Conservation (phyloP, 2,113 vertebrate genomes). For the Ahaetulla prasina region DNA sequence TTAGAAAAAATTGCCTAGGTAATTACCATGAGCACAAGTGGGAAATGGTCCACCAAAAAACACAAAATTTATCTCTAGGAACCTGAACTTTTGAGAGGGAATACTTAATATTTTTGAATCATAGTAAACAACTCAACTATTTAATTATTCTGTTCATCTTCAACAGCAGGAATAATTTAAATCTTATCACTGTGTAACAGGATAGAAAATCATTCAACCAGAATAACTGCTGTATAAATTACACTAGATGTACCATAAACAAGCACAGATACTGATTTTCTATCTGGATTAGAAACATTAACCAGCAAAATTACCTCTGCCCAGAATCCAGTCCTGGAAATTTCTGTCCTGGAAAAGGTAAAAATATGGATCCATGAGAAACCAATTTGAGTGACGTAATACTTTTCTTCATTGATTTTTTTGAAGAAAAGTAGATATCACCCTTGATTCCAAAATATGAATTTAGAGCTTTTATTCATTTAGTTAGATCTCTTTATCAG, state of each 20-base stretch:
- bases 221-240: conserved; percentile 4
- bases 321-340: conserved; percentile 47
- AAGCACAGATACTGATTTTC: neutral
- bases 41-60: neutral
- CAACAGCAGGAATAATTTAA: neutral
- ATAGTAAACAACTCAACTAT: neutral
- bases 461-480: conserved; percentile 14
- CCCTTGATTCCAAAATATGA: conserved; percentile 29
- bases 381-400: conserved; percentile 57
- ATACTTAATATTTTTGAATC: neutral
- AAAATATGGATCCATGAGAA: conserved; percentile 60
- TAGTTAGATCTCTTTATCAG: conserved; percentile 18
- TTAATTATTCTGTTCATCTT: neutral
- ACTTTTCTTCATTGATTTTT: conserved; percentile 41
- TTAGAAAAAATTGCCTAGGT: conserved; percentile 8
- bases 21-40: neutral
- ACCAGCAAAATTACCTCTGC: conserved; percentile 54
- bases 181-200: neutral
- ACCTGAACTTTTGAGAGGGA: neutral
- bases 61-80: neutral
- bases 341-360: conserved; percentile 60
- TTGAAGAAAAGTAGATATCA: conserved; percentile 27
- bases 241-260: neutral
- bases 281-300: neutral
- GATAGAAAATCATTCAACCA: neutral